phyloP scores from a whole-genome alignment of 2,888 invertebrate genomes.

The Aelia acuminata region DNA sequence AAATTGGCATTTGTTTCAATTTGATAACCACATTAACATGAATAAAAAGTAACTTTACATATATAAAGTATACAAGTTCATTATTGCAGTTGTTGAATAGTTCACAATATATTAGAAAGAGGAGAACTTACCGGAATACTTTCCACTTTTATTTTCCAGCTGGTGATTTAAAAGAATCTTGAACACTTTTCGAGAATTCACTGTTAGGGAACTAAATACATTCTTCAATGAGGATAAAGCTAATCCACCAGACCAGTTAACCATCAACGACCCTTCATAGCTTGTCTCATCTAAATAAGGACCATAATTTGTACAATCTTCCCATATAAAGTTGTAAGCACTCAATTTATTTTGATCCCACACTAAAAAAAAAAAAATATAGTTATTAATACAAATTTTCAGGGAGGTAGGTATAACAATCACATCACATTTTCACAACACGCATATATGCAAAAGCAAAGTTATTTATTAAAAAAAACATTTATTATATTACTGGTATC shows the following conservation, averaged over 20 bases:
- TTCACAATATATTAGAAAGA: neutral
- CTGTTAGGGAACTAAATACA: slow-evolving; percentile 90
- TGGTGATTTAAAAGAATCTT: slow-evolving; percentile 86
- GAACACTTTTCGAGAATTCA: slow-evolving; percentile 89
- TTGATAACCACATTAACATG: too few relatives aligned
- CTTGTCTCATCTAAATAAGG: slow-evolving; percentile 89
- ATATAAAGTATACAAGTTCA: too few relatives aligned
- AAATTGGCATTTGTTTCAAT: too few relatives aligned
- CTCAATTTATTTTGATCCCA: slow-evolving; percentile 91
- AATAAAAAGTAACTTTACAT: too few relatives aligned
- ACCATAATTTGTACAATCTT: slow-evolving; percentile 88
- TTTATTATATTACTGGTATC: too few relatives aligned
- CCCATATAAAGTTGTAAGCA: slow-evolving; percentile 91
- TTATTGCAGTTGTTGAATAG: too few relatives aligned
- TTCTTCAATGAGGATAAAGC: slow-evolving; percentile 89
- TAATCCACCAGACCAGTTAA: slow-evolving; percentile 82
- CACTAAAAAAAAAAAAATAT: slow-evolving; percentile 75
- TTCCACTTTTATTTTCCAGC: slow-evolving; percentile 76
- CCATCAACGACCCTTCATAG: slow-evolving; percentile 86
- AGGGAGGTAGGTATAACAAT: too few relatives aligned
- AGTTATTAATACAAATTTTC: too few relatives aligned
- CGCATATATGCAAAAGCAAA: too few relatives aligned
- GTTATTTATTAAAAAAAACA: too few relatives aligned
- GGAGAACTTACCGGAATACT: slow-evolving; percentile 79
- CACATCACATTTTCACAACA: too few relatives aligned